These are phyloP conservation scores for Pongo abelii DNA, from an alignment of 2,113 vertebrate genomes.

Conservation along the genomic window DNA sequence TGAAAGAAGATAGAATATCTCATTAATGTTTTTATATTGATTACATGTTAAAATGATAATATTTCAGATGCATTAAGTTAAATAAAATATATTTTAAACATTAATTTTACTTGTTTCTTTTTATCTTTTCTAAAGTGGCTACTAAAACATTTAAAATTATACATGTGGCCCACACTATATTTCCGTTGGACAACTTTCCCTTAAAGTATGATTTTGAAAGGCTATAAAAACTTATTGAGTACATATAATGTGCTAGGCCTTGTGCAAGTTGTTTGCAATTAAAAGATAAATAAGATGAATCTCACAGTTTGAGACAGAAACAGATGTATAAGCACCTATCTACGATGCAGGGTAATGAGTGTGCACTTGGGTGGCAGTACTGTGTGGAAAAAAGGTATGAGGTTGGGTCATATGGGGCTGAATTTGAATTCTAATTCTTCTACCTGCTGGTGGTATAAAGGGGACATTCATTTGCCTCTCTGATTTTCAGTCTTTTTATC, in stretches of 20 bases:
- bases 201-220: neutral
- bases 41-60: neutral
- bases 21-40: neutral
- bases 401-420: neutral
- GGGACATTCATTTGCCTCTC: neutral
- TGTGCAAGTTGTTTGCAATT: neutral
- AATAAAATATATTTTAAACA: neutral
- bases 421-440: neutral
- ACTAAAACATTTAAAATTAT: conserved; percentile 29
- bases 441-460: neutral
- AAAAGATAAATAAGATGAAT: neutral
- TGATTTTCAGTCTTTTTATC: neutral
- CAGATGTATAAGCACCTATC: neutral
- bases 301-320: neutral
- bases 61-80: neutral
- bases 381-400: neutral
- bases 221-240: neutral
- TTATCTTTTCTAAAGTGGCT: neutral
- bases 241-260: neutral
- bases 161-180: neutral
- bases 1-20: neutral
- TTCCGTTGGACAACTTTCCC: neutral
- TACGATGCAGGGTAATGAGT: neutral
- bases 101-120: neutral
- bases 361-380: neutral